phyloP scores from a whole-genome alignment of 2,113 vertebrate genomes.

The Tursiops truncatus region DNA sequence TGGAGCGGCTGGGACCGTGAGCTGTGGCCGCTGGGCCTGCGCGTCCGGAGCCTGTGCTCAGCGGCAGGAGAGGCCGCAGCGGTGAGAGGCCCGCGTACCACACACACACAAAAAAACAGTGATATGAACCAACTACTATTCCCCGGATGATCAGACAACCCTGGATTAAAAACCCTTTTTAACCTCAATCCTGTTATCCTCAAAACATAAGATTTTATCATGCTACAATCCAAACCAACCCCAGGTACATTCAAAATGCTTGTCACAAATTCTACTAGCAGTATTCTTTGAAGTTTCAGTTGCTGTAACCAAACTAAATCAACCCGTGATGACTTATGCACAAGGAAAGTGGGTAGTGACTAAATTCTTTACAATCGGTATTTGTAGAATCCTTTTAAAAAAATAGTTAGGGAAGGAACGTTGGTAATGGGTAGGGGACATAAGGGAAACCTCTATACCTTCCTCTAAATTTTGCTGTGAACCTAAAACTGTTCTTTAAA shows the following conservation, averaged over 20 bases:
- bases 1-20: no score
- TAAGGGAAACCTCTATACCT: not conserved
- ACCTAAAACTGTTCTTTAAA: not conserved
- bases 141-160: not conserved
- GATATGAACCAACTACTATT: not conserved
- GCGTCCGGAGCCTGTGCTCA: no score
- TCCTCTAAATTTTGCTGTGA: not conserved
- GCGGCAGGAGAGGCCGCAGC: no score
- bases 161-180: not conserved
- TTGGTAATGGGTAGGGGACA: not conserved
- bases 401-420: not conserved
- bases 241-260: not conserved
- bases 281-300: slow-evolving; percentile 18
- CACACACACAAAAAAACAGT: not conserved
- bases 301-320: slow-evolving; percentile 34
- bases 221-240: slow-evolving; percentile 34
- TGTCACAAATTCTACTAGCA: not conserved
- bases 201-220: not conserved
- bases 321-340: slow-evolving; percentile 14
- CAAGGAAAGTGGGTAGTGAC: not conserved
- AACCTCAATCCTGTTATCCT: not conserved
- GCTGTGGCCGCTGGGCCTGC: no score
- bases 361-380: slow-evolving; percentile 27
- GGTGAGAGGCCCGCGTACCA: no score
- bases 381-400: not conserved